Percentiles rank a stretch among this genome's conserved stretches.
Conservation (phyloP, 1,140 invertebrate genomes). For the Episyrphus balteatus region DNA sequence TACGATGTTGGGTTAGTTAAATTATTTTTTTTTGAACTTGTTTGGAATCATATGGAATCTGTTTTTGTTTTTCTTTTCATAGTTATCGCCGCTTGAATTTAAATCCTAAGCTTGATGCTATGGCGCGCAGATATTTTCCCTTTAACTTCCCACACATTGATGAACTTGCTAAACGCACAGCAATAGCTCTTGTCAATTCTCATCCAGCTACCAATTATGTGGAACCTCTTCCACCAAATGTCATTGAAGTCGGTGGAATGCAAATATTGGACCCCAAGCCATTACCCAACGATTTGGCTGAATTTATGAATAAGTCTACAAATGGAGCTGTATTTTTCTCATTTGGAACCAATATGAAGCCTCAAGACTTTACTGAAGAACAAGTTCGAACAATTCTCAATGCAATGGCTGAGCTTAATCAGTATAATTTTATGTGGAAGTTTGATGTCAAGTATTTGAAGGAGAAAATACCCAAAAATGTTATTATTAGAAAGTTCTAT, state of each 20-base stretch:
- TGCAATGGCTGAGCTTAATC: slow-evolving; percentile 1
- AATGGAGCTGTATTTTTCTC: slow-evolving; percentile 29
- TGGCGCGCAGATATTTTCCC: neutral
- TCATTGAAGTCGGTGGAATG: slow-evolving; percentile 44
- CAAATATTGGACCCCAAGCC: slow-evolving; percentile 28
- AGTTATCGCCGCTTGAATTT: neutral
- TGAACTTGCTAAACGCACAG: slow-evolving; percentile 7
- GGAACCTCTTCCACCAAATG: slow-evolving; percentile 38
- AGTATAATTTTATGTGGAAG: slow-evolving; percentile 33
- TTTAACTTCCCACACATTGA: neutral
- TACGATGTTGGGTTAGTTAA: slow-evolving; percentile 15
- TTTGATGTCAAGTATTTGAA: slow-evolving; percentile 9
- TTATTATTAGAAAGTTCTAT: neutral
- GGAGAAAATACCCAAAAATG: slow-evolving; percentile 7
- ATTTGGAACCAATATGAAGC: slow-evolving; percentile 14
- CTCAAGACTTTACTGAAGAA: slow-evolving; percentile 5
- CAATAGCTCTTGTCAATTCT: slow-evolving; percentile 36
- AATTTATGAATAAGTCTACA: slow-evolving; percentile 16
- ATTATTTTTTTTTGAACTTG: too few relatives aligned
- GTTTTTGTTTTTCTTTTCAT: neutral
- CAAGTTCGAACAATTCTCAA: neutral
- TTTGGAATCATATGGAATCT: neutral
- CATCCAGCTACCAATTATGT: slow-evolving; percentile 36
- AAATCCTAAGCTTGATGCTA: neutral
- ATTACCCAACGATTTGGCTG: slow-evolving; percentile 19